These are phyloP conservation scores for Agapornis canus DNA, from an alignment of 2,797 vertebrate species.

Conservation along the genomic window DNA sequence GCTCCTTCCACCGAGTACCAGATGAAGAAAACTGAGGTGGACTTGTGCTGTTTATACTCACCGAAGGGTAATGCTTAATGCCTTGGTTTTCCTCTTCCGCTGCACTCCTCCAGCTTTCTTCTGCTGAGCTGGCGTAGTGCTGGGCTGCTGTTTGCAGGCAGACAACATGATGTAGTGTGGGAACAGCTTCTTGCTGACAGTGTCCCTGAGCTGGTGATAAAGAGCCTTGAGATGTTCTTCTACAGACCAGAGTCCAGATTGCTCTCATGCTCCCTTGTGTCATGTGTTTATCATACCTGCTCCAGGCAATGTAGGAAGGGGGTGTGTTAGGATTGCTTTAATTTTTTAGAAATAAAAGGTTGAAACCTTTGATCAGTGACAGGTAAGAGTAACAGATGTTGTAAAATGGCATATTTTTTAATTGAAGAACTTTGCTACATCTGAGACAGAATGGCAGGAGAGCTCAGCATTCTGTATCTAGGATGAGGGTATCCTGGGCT, in stretches of 20 bases:
- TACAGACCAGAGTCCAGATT: background rate
- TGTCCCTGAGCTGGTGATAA: background rate
- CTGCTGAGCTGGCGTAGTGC: background rate
- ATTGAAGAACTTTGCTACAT: background rate
- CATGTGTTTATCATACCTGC: background rate
- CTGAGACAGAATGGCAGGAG: fast-evolving
- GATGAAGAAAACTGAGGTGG: background rate
- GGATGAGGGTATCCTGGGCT: background rate
- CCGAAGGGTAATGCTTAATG: background rate
- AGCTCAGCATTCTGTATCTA: fast-evolving
- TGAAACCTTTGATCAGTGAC: background rate
- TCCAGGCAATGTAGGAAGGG: background rate
- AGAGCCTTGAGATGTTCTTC: background rate
- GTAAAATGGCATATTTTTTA: fast-evolving
- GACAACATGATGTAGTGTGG: background rate
- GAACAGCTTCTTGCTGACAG: background rate
- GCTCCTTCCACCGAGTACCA: background rate
- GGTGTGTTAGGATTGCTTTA: background rate
- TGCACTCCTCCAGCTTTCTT: background rate
- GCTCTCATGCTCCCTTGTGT: background rate
- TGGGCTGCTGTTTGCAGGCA: background rate
- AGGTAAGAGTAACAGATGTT: background rate
- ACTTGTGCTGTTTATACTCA: background rate
- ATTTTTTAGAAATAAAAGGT: background rate
- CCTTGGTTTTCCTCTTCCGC: background rate